These are phyloP conservation scores for Notodonta dromedarius DNA, from an alignment of 2,888 invertebrate genomes.

Conservation along the genomic window DNA sequence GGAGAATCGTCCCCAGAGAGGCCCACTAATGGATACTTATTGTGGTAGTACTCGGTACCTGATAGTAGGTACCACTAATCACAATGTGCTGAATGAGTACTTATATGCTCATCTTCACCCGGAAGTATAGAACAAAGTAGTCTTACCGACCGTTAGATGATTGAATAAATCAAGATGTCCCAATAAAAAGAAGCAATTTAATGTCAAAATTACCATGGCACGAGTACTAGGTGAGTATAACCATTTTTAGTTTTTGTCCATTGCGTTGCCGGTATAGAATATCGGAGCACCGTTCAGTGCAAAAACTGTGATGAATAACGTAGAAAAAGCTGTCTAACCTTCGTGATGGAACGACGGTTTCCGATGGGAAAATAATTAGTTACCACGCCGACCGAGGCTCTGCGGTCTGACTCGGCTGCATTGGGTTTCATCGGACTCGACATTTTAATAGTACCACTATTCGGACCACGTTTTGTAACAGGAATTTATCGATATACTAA, in stretches of 20 bases:
- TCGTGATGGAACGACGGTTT: constrained; percentile 29
- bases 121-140: constrained; percentile 31
- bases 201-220: constrained; percentile 23
- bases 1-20: constrained; percentile 52
- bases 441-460: constrained; percentile 1
- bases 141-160: constrained; percentile 9
- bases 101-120: constrained; percentile 25
- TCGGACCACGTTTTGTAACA: constrained; percentile 1
- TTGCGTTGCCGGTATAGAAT: constrained; percentile 21
- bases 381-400: constrained; percentile 20
- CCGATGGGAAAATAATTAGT: constrained; percentile 40
- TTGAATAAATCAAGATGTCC: constrained; percentile 4
- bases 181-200: constrained; percentile 10
- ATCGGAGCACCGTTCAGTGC: constrained; percentile 24
- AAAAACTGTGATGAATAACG: constrained; percentile 22
- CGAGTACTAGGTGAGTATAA: constrained; percentile 18
- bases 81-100: constrained; percentile 11
- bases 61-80: constrained; percentile 19
- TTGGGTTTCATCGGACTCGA: constrained; percentile 4
- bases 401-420: constrained; percentile 20
- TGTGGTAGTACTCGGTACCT: constrained; percentile 18
- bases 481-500: neutral
- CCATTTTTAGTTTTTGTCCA: constrained; percentile 19
- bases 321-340: constrained; percentile 29
- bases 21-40: constrained; percentile 50